Conservation (phyloP, 2,113 vertebrate genomes). For the Eolophus roseicapilla region DNA sequence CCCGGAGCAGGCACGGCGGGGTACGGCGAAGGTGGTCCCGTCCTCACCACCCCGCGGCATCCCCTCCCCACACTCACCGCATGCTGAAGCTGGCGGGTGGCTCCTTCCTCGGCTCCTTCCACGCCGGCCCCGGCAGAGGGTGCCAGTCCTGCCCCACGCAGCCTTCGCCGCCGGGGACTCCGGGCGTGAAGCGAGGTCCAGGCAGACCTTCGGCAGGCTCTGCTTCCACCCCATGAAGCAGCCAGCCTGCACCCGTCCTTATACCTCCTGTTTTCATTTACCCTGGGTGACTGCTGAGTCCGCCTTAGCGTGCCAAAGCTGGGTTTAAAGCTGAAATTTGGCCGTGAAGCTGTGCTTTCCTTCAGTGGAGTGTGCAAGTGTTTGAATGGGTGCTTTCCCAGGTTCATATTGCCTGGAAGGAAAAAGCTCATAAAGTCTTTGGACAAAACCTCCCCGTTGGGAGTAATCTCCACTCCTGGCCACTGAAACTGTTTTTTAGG, state of each 20-base stretch:
- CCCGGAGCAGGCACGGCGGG: not conserved
- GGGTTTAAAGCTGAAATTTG: not conserved
- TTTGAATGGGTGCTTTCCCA: not conserved
- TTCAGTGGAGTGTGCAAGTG: accelerated
- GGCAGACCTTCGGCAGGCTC: too few species aligned
- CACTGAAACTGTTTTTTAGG: not conserved
- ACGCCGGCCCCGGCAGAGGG: not conserved
- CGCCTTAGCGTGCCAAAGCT: not conserved
- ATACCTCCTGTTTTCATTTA: not conserved
- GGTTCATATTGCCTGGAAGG: accelerated
- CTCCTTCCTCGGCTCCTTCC: not conserved
- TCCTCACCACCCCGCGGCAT: too few species aligned
- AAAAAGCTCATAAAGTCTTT: not conserved
- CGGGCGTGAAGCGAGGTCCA: accelerated
- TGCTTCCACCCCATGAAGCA: not conserved
- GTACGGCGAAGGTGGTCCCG: not conserved
- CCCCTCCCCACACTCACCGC: not conserved
- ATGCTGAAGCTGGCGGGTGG: not conserved
- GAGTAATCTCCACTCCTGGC: not conserved
- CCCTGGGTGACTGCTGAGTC: not conserved
- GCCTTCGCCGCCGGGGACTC: not conserved
- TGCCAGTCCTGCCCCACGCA: not conserved
- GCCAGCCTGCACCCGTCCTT: too few species aligned
- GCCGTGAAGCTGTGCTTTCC: not conserved
- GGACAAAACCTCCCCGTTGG: not conserved